Evolutionary conservation across 1,140 invertebrate species (phyloP).

Genomic region (Trachymyrmex cornetzi): DNA sequence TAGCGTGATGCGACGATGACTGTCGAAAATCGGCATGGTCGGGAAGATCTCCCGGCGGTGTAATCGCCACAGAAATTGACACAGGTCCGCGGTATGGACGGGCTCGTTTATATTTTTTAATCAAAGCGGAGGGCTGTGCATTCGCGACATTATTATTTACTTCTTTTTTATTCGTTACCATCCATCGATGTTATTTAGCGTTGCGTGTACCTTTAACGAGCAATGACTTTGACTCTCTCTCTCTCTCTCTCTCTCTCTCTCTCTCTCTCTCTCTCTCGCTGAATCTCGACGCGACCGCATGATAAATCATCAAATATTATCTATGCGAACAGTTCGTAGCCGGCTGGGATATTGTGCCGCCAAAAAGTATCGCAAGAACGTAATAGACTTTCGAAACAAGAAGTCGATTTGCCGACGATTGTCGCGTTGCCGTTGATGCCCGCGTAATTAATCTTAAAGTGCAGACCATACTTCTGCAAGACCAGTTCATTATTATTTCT

Average conservation of each 20-base stretch:
- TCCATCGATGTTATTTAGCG: conserved; percentile 53
- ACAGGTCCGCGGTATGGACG: conserved; percentile 10
- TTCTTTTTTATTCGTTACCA: conserved; percentile 61
- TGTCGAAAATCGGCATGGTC: conserved; percentile 60
- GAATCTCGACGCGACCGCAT: not conserved
- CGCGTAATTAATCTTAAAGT: conserved; percentile 47
- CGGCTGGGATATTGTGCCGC: conserved; percentile 14
- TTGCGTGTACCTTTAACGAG: conserved; percentile 59
- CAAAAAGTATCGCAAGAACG: conserved; percentile 60
- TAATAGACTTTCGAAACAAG: conserved; percentile 60
- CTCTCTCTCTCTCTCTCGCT: not conserved
- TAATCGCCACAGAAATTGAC: conserved; percentile 58
- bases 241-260: not conserved
- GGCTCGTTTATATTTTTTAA: conserved; percentile 58
- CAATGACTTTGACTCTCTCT: conserved; percentile 36
- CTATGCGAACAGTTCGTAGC: conserved; percentile 46
- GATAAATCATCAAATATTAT: conserved; percentile 60
- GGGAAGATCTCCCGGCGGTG: conserved; percentile 31
- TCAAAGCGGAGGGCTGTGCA: conserved; percentile 36
- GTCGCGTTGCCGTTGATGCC: conserved; percentile 35
- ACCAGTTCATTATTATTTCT: conserved; percentile 37
- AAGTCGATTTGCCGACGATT: conserved; percentile 54
- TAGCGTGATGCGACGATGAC: conserved; percentile 67
- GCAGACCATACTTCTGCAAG: conserved; percentile 15
- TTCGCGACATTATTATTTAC: conserved; percentile 60